These are phyloP conservation scores for Mesorhabditis spiculigera DNA, from an alignment of 2,888 invertebrate genomes.

Conservation along the genomic window DNA sequence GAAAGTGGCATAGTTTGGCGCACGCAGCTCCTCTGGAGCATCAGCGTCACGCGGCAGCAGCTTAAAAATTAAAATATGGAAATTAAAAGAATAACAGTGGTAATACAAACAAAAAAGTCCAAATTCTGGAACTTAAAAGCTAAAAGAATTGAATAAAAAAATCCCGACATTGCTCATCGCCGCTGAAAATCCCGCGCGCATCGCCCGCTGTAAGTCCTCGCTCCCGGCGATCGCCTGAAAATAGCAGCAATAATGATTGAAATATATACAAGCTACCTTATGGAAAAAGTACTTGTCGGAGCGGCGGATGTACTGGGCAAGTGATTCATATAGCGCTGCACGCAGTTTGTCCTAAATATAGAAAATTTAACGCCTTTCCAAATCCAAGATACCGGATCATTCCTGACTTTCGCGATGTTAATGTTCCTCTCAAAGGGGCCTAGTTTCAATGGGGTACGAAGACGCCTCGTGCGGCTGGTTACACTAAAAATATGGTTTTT, in stretches of 20 bases:
- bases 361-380: neutral
- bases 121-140: too few species aligned
- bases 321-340: neutral
- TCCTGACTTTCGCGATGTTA: neutral
- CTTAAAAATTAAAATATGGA: too few species aligned
- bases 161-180: neutral
- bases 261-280: neutral
- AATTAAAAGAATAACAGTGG: too few species aligned
- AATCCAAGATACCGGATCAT: neutral
- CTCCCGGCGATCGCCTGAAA: too few species aligned
- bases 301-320: neutral
- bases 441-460: neutral
- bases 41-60: too few species aligned
- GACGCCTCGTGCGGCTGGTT: neutral
- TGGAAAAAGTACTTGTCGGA: neutral
- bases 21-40: too few species aligned
- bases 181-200: neutral
- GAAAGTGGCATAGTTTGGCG: too few species aligned
- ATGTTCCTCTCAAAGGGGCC: neutral
- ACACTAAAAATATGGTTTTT: too few species aligned
- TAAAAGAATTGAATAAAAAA: too few species aligned
- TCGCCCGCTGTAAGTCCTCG: neutral
- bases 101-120: too few species aligned
- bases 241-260: too few species aligned
- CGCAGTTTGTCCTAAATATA: neutral